Conservation (phyloP, 2,888 invertebrate genomes). For the Tipula confusa region DNA sequence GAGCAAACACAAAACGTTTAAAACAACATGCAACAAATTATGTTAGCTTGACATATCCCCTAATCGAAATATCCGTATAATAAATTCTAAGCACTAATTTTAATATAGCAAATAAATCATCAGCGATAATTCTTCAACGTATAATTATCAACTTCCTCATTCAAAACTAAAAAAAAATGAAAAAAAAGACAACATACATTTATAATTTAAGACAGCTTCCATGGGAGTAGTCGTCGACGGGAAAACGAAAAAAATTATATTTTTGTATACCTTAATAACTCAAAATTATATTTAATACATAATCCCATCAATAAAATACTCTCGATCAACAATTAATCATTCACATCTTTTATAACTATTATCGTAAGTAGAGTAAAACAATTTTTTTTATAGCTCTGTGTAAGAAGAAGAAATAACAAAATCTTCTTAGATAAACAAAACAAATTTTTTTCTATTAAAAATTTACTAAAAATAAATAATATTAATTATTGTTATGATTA, state of each 20-base stretch:
- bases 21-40: background rate
- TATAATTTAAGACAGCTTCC: background rate
- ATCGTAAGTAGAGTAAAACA: background rate
- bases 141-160: background rate
- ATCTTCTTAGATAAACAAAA: background rate
- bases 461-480: constrained; percentile 20
- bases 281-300: background rate
- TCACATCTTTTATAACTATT: background rate
- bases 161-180: too few relatives aligned
- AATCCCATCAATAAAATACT: background rate
- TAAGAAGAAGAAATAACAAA: background rate
- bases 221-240: background rate
- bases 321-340: background rate
- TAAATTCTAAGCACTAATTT: background rate
- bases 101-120: background rate
- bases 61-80: background rate
- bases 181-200: too few relatives aligned
- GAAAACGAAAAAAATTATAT: background rate
- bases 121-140: background rate
- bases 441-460: background rate
- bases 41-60: background rate
- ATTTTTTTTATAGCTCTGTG: background rate
- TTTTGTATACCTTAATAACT: background rate
- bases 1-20: too few relatives aligned
- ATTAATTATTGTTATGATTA: constrained; percentile 20